A percentile compares a stretch with the other conserved stretches of the same genome.
phyloP scores from a whole-genome alignment of 2,113 vertebrate species.

The Piprites chloris region DNA sequence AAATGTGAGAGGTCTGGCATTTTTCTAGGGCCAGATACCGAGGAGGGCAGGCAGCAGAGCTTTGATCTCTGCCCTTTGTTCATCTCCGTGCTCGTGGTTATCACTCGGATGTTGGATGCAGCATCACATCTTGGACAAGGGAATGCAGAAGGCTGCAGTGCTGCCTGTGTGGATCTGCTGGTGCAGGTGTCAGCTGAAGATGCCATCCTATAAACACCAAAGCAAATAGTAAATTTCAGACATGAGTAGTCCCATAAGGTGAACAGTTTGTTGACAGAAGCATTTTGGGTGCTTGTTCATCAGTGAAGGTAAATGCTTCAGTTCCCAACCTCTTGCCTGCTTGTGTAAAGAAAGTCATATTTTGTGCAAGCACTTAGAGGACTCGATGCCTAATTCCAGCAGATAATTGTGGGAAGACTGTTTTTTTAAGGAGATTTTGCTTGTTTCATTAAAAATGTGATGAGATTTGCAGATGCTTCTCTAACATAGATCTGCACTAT shows the following conservation, averaged over 20 bases:
- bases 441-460: not conserved
- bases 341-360: not conserved
- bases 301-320: not conserved
- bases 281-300: not conserved
- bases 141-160: not conserved
- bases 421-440: not conserved
- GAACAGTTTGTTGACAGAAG: not conserved
- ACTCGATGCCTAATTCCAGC: not conserved
- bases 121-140: not conserved
- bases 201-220: not conserved
- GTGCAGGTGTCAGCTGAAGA: not conserved
- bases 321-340: not conserved
- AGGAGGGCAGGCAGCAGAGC: not conserved
- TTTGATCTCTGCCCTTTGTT: not conserved
- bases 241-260: not conserved
- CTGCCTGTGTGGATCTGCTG: not conserved
- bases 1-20: not conserved
- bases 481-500: not conserved
- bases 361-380: not conserved
- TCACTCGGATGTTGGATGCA: not conserved
- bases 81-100: not conserved
- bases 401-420: not conserved
- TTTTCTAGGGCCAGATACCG: not conserved
- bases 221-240: not conserved
- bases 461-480: not conserved